A percentile compares a stretch with the other conserved stretches of the same genome.
phyloP scores from a whole-genome alignment of 2,113 vertebrate species.

The Pica pica region DNA sequence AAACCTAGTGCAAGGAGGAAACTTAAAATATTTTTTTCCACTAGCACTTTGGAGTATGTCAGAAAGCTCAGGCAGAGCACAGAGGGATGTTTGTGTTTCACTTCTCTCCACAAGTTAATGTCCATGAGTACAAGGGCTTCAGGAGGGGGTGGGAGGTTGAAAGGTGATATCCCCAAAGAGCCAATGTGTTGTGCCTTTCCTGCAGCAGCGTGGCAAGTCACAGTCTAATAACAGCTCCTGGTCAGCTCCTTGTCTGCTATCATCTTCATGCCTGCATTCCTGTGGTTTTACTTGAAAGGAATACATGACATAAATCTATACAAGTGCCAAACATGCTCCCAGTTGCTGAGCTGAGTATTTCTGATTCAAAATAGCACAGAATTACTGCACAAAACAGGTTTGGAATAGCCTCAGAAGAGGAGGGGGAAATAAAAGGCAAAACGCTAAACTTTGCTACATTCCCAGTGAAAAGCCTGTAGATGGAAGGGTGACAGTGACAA shows the following conservation, averaged over 20 bases:
- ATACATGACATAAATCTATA: neutral
- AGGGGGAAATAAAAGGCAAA: neutral
- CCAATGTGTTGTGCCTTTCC: neutral
- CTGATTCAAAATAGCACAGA: neutral
- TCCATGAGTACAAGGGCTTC: neutral
- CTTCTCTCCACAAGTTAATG: neutral
- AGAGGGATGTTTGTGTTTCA: neutral
- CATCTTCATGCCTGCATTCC: neutral
- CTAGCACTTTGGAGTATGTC: neutral
- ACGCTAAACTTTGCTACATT: neutral
- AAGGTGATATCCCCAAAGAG: conserved; percentile 5
- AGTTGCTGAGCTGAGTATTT: neutral
- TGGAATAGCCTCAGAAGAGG: neutral
- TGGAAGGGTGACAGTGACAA: neutral
- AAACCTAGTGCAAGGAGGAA: neutral
- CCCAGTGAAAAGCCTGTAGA: neutral
- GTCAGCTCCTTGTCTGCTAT: neutral
- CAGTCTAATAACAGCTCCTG: neutral
- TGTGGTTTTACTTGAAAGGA: conserved; percentile 21
- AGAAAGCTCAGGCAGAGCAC: neutral
- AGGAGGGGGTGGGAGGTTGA: neutral
- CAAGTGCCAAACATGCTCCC: neutral
- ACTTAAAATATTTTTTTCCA: neutral
- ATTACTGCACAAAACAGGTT: neutral
- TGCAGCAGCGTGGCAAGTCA: neutral